These are phyloP conservation scores for Palythoa caribaeorum DNA, from an alignment of 92 coral and sea anemone species.

Conservation along the genomic window DNA sequence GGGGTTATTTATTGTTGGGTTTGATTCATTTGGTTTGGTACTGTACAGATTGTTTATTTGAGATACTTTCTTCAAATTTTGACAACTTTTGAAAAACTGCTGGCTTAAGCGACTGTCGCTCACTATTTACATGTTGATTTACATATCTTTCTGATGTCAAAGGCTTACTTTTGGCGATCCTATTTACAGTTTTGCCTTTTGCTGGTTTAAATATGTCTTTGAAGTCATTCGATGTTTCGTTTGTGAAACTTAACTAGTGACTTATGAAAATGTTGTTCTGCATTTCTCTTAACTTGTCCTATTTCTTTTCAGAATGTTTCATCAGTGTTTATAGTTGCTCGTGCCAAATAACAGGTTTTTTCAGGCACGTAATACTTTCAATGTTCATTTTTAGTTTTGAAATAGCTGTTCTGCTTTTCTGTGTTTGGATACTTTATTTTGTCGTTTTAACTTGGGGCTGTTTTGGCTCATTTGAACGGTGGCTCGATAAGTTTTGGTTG, in stretches of 20 bases:
- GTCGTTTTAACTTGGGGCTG: no score
- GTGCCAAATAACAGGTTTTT: not conserved
- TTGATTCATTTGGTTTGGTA: not conserved
- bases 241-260: not conserved
- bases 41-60: not conserved
- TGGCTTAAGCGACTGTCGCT: not conserved
- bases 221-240: not conserved
- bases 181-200: not conserved
- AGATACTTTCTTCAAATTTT: not conserved
- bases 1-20: not conserved
- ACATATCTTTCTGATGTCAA: not conserved
- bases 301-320: not conserved
- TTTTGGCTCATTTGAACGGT: no score
- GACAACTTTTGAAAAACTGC: not conserved
- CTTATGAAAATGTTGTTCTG: not conserved
- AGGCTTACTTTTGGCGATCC: not conserved
- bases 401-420: not conserved
- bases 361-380: not conserved
- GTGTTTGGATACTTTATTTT: no score
- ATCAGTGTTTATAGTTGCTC: not conserved
- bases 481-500: no score
- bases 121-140: slow-evolving; percentile 1
- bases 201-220: not conserved
- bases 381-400: not conserved
- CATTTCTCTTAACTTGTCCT: no score